Evolutionary conservation across 2,888 invertebrate species (phyloP).

Genomic region (Heliothis peltigera): DNA sequence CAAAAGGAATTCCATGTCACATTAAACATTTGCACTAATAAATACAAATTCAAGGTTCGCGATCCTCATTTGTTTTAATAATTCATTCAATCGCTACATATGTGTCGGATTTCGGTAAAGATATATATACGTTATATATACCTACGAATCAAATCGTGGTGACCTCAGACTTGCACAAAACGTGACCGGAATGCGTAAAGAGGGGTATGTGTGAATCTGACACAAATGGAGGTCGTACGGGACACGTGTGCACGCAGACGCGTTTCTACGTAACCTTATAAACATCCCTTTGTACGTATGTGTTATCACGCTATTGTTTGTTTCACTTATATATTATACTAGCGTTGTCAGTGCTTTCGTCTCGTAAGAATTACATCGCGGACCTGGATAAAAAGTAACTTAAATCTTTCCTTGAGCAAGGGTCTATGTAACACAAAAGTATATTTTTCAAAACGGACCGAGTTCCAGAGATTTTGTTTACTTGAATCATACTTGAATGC

Average conservation of each 20-base stretch:
- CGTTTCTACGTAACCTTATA: slow-evolving; percentile 39
- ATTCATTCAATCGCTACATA: not conserved
- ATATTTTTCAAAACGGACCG: no score
- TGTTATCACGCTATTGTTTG: no score
- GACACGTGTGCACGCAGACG: slow-evolving; percentile 44
- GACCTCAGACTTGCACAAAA: slow-evolving; percentile 53
- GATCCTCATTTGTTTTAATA: not conserved
- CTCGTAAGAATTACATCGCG: no score
- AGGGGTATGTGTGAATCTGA: slow-evolving; percentile 53
- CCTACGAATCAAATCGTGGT: slow-evolving; percentile 29
- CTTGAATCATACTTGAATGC: no score
- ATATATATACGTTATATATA: not conserved
- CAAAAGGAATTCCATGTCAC: not conserved
- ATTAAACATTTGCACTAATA: not conserved
- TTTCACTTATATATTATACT: no score
- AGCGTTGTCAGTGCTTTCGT: no score
- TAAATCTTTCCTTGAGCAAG: no score
- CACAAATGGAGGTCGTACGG: slow-evolving; percentile 55
- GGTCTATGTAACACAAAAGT: no score
- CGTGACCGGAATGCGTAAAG: slow-evolving; percentile 63
- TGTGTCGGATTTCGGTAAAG: slow-evolving; percentile 7
- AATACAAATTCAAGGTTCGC: slow-evolving; percentile 14
- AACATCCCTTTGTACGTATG: slow-evolving; percentile 13
- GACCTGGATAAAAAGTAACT: no score
- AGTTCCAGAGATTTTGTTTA: no score